These are phyloP conservation scores for Gadopsis bispinosus DNA, from an alignment of 2,797 vertebrate species.

Conservation along the genomic window DNA sequence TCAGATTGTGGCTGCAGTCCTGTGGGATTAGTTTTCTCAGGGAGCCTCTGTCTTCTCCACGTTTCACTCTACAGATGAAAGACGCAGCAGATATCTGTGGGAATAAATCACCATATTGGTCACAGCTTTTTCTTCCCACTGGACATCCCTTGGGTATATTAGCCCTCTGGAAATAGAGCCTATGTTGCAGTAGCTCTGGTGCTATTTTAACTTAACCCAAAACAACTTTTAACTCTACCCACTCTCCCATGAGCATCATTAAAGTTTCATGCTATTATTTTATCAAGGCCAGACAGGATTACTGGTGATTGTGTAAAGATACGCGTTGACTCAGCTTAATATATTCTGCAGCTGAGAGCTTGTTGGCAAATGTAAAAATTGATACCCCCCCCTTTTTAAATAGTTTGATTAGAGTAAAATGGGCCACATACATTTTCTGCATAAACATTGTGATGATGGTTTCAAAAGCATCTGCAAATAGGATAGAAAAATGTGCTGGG, in stretches of 20 bases:
- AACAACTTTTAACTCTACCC: not conserved
- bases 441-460: not conserved
- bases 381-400: not conserved
- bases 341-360: slow-evolving; percentile 1
- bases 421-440: not conserved
- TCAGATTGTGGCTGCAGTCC: not conserved
- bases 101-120: not conserved
- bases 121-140: not conserved
- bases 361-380: slow-evolving; percentile 23
- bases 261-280: slow-evolving; percentile 13
- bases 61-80: not conserved
- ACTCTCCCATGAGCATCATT: slow-evolving; percentile 10
- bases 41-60: not conserved
- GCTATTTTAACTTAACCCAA: not conserved
- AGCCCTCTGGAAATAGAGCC: not conserved
- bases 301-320: slow-evolving; percentile 10
- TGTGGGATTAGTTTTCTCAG: not conserved
- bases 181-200: not conserved
- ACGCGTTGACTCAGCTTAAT: slow-evolving; percentile 25
- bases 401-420: not conserved
- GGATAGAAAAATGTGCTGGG: not conserved
- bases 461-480: not conserved
- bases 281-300: not conserved
- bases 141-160: not conserved
- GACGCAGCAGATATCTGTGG: not conserved